Conservation (phyloP, 2,888 invertebrate genomes). For the Eilema griseolum region DNA sequence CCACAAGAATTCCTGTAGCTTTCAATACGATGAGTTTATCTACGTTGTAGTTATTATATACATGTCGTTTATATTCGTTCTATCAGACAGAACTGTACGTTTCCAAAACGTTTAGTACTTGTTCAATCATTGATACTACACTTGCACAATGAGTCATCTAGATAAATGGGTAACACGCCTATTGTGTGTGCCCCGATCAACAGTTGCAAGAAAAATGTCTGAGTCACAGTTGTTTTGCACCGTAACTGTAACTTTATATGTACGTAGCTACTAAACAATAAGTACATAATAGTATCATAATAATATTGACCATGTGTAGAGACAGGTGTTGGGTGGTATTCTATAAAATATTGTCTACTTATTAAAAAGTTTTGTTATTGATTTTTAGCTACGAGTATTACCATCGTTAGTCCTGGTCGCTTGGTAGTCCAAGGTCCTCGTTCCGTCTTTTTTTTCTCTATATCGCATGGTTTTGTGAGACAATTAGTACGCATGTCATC, state of each 20-base stretch:
- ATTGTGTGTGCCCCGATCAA: not conserved
- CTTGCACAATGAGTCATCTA: slow-evolving; percentile 19
- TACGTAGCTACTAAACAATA: not conserved
- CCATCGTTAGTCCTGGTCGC: no score
- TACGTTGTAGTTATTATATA: no score
- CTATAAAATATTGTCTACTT: not conserved
- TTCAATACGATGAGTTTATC: no score
- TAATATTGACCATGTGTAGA: not conserved
- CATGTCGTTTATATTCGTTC: no score
- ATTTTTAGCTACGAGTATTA: no score
- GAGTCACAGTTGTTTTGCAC: slow-evolving; percentile 20
- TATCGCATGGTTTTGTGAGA: no score
- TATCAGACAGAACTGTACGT: slow-evolving; percentile 6
- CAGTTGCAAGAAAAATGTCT: slow-evolving; percentile 18
- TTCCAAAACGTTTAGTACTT: not conserved
- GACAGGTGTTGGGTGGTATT: not conserved
- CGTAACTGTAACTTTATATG: slow-evolving; percentile 13
- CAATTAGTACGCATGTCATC: no score
- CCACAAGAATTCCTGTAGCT: no score
- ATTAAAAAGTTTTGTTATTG: not conserved
- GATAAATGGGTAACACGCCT: slow-evolving; percentile 14
- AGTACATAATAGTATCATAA: not conserved
- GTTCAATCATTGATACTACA: slow-evolving; percentile 7
- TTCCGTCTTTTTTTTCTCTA: no score
- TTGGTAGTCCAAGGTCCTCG: no score